These are phyloP conservation scores for Ceramica pisi DNA, from an alignment of 2,888 invertebrate genomes.

Conservation along the genomic window DNA sequence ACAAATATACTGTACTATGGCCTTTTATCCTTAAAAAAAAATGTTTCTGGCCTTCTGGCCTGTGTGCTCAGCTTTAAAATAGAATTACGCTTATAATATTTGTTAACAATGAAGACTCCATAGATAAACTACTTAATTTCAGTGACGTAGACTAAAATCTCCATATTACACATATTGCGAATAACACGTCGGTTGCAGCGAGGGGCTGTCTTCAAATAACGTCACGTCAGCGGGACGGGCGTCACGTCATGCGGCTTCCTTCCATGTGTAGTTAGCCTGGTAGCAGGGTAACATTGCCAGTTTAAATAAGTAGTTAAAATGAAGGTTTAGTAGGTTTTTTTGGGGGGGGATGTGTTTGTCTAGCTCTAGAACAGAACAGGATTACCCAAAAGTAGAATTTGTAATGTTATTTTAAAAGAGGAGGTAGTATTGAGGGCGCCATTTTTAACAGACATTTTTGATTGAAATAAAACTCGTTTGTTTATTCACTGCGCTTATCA, in stretches of 20 bases:
- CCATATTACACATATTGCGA: conserved; percentile 60
- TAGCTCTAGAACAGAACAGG: not conserved
- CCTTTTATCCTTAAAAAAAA: too few species aligned
- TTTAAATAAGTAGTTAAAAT: not conserved
- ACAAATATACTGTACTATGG: too few species aligned
- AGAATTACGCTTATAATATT: not conserved
- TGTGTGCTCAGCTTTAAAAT: not conserved
- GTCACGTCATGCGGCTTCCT: conserved; percentile 19
- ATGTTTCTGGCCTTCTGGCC: not conserved
- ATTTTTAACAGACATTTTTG: not conserved
- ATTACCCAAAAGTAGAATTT: too few species aligned
- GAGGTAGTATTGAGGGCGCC: too few species aligned
- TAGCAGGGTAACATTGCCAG: conserved; percentile 10
- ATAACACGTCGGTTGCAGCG: conserved; percentile 77
- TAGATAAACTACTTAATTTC: conserved; percentile 1
- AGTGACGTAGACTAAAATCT: conserved; percentile 25
- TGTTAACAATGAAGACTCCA: not conserved
- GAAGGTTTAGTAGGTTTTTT: not conserved
- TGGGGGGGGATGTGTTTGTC: not conserved
- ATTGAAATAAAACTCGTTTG: not conserved
- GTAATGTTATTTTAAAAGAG: too few species aligned
- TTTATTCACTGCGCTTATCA: conserved; percentile 3
- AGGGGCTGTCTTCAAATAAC: conserved; percentile 65
- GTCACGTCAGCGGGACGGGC: conserved; percentile 33
- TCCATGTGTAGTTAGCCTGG: conserved; percentile 3